Percentiles rank a stretch among this genome's conserved stretches.
Evolutionary conservation across 2,797 vertebrate genomes (phyloP).

Genomic region (Mionectes olivaceus): DNA sequence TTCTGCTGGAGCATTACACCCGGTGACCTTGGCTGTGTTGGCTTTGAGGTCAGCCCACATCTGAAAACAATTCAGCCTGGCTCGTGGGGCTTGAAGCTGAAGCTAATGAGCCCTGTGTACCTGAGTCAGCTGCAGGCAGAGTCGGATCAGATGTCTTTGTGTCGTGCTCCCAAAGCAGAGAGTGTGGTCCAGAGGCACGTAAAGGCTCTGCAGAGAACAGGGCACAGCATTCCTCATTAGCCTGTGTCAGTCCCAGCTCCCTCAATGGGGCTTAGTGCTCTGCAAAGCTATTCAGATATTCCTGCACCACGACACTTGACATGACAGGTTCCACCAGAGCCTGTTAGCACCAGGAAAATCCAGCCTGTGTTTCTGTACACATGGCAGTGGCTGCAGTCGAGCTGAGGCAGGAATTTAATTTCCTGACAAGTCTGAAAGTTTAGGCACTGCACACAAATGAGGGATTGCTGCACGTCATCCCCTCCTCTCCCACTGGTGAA

Average conservation of each 20-base stretch:
- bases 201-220: neutral
- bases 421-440: neutral
- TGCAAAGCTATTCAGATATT: neutral
- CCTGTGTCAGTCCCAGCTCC: neutral
- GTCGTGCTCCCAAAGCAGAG: neutral
- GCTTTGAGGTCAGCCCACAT: neutral
- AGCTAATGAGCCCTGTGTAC: neutral
- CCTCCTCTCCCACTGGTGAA: neutral
- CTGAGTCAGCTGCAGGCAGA: neutral
- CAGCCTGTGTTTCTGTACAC: neutral
- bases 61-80: neutral
- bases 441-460: neutral
- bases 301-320: fast-evolving
- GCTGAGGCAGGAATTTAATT: neutral
- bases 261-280: neutral
- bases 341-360: neutral
- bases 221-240: neutral
- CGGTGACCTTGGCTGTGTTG: neutral
- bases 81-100: neutral
- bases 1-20: fast-evolving
- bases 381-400: neutral
- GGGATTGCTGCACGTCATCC: neutral
- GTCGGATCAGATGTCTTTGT: neutral
- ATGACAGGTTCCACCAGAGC: neutral
- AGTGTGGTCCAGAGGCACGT: neutral